Evolutionary conservation across 2,888 invertebrate genomes (phyloP).

Genomic region (Labia minor): DNA sequence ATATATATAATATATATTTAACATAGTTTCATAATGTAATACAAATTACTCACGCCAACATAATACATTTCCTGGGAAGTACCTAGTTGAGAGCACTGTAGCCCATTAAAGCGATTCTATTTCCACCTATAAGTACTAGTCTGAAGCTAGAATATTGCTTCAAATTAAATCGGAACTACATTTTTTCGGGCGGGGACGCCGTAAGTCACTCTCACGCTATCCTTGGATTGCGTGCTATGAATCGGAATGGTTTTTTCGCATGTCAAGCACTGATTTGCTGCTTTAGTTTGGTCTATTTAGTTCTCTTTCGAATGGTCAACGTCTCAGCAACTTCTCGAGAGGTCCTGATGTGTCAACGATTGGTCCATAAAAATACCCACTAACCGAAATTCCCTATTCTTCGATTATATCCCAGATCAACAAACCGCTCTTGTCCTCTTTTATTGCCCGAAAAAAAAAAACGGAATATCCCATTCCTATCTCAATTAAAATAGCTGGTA

Average conservation of each 20-base stretch:
- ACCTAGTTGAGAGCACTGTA: slow-evolving; percentile 19
- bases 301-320: slow-evolving; percentile 19
- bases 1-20: slow-evolving; percentile 13
- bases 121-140: slow-evolving; percentile 23
- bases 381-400: not conserved
- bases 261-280: slow-evolving; percentile 25
- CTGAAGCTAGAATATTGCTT: slow-evolving; percentile 23
- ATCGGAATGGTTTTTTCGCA: slow-evolving; percentile 24
- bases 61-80: slow-evolving; percentile 26
- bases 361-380: not conserved
- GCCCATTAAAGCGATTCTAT: slow-evolving; percentile 23
- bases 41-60: slow-evolving; percentile 22
- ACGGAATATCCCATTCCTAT: too few relatives aligned
- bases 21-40: slow-evolving; percentile 20
- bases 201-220: slow-evolving; percentile 23
- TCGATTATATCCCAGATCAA: too few relatives aligned
- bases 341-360: not conserved
- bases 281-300: slow-evolving; percentile 24
- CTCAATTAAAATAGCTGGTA: too few relatives aligned
- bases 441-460: too few relatives aligned
- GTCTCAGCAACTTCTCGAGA: not conserved
- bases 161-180: slow-evolving; percentile 25
- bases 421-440: too few relatives aligned
- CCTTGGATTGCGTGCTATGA: slow-evolving; percentile 17
- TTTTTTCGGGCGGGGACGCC: slow-evolving; percentile 24